Conservation (phyloP, 2,797 vertebrate genomes). For the Morus bassanus region DNA sequence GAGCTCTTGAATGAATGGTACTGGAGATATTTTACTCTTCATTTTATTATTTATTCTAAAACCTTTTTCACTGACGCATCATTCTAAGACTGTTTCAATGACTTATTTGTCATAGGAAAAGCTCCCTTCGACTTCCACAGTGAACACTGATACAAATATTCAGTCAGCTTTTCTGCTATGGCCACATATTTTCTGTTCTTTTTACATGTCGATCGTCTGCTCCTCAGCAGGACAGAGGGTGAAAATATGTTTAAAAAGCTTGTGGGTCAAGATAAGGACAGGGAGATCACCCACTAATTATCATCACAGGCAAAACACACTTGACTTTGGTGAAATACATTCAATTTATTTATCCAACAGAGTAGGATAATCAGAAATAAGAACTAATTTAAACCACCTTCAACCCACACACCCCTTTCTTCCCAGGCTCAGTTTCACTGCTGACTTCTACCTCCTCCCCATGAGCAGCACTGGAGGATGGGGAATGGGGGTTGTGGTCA, state of each 20-base stretch:
- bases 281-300: neutral
- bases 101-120: constrained; percentile 5
- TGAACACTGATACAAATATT: neutral
- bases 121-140: neutral
- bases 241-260: neutral
- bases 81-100: neutral
- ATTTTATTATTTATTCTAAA: constrained; percentile 38
- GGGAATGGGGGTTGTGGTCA: neutral
- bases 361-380: neutral
- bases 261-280: neutral
- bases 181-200: neutral
- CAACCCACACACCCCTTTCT: fast-evolving
- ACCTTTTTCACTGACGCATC: neutral
- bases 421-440: neutral
- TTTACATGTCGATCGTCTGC: neutral
- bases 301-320: neutral
- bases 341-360: neutral
- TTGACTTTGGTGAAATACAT: neutral
- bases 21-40: neutral
- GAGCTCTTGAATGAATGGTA: neutral
- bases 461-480: fast-evolving
- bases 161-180: neutral
- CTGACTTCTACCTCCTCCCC: neutral
- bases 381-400: neutral
- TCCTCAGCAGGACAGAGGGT: neutral